Percentiles rank a stretch among this genome's conserved stretches.
Conservation (phyloP, 2,888 invertebrate genomes). For the Drosophila leonis region DNA sequence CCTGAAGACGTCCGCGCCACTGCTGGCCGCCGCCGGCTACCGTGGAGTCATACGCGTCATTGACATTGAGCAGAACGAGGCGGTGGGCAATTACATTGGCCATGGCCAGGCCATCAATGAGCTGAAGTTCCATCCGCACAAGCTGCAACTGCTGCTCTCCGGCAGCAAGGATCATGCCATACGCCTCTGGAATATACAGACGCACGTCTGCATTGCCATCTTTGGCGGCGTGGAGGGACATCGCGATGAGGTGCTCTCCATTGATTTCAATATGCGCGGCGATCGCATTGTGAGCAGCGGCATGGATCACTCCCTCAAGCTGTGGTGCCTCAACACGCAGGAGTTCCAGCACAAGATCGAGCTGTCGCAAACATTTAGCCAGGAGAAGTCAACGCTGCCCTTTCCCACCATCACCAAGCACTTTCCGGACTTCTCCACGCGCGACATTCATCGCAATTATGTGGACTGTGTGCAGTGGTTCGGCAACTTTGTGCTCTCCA, state of each 20-base stretch:
- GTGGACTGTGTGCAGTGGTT: conserved; percentile 99
- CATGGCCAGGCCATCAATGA: conserved; percentile 97
- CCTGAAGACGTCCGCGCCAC: conserved; percentile 91
- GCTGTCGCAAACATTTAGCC: conserved; percentile 93
- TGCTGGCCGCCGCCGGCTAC: conserved; percentile 96
- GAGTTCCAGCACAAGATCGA: conserved; percentile 93
- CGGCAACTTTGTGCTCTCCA: conserved; percentile 96
- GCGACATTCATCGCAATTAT: conserved; percentile 99
- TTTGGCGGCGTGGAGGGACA: conserved; percentile 99
- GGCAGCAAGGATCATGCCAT: conserved; percentile 95
- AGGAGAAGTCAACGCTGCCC: conserved; percentile 91
- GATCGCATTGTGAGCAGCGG: conserved; percentile 97
- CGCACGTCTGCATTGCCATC: conserved; percentile 96
- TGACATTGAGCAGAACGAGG: conserved; percentile 92
- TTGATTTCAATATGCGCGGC: conserved; percentile 93
- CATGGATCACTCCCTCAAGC: conserved; percentile 98
- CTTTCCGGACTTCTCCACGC: conserved; percentile 97
- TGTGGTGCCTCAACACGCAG: conserved; percentile 95
- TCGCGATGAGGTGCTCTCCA: conserved; percentile 94
- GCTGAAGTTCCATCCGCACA: conserved; percentile 96
- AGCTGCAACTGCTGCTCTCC: conserved; percentile 92
- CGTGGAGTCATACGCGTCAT: conserved; percentile 96
- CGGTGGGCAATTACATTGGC: conserved; percentile 94
- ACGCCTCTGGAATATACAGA: conserved; percentile 97
- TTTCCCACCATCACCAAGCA: conserved; percentile 96